Conservation (phyloP, 2,888 invertebrate genomes). For the Sisyra nigra region DNA sequence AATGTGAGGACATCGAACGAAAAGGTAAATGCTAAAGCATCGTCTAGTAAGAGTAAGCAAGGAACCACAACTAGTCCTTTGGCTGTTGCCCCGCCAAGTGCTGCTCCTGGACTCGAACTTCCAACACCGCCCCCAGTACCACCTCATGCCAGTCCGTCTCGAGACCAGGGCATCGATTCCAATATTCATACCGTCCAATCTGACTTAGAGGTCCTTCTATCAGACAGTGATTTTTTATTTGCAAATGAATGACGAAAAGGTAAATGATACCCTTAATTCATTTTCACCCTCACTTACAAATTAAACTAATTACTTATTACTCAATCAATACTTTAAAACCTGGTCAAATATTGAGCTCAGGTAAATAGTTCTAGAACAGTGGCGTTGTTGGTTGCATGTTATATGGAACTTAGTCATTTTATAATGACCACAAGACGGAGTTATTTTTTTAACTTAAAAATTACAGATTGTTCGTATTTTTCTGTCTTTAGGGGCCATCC, state of each 20-base stretch:
- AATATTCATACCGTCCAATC: slow-evolving; percentile 43
- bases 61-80: neutral
- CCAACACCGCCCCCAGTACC: slow-evolving; percentile 5
- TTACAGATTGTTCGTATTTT: too few species aligned
- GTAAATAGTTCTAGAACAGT: too few species aligned
- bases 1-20: slow-evolving; percentile 16
- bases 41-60: neutral
- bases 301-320: too few species aligned
- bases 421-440: too few species aligned
- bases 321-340: too few species aligned
- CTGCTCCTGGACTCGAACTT: slow-evolving; percentile 5
- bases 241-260: slow-evolving; percentile 24
- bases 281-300: too few species aligned
- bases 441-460: too few species aligned
- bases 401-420: too few species aligned
- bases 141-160: slow-evolving; percentile 3
- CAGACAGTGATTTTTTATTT: slow-evolving; percentile 38
- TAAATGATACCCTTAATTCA: too few species aligned
- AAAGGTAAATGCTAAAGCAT: slow-evolving; percentile 16
- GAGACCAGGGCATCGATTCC: slow-evolving; percentile 29
- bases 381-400: too few species aligned
- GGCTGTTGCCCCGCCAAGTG: slow-evolving; percentile 6
- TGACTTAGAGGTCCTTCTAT: slow-evolving; percentile 40
- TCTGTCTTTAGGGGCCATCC: too few species aligned
- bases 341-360: too few species aligned